Evolutionary conservation across 2,113 vertebrate genomes (phyloP).

Genomic region (Rhineura floridana): DNA sequence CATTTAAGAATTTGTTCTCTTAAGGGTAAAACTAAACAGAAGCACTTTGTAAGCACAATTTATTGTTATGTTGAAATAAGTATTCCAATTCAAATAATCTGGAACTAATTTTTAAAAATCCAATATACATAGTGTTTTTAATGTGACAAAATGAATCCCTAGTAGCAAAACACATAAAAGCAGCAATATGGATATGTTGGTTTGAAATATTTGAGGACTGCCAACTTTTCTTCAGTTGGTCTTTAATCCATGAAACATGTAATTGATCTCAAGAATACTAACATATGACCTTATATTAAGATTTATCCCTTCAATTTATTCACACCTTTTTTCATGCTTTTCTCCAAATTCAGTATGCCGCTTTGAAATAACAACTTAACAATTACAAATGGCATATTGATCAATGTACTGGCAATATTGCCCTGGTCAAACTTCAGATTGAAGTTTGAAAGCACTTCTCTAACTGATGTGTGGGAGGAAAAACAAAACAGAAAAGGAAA

Average conservation of each 20-base stretch:
- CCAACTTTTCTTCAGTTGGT: conserved; percentile 34
- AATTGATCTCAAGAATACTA: conserved; percentile 29
- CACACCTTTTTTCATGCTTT: conserved; percentile 21
- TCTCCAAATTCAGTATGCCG: conserved; percentile 6
- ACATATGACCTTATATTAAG: not conserved
- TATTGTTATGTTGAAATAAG: conserved; percentile 34
- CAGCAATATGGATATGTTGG: not conserved
- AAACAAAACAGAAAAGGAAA: not conserved
- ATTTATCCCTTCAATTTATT: conserved; percentile 11
- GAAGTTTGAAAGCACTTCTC: conserved; percentile 12
- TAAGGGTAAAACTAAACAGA: conserved; percentile 46
- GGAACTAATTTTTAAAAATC: conserved; percentile 29
- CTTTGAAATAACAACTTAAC: conserved; percentile 3
- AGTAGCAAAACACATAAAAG: conserved; percentile 11
- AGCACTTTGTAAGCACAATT: conserved; percentile 15
- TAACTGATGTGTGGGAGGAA: conserved; percentile 18
- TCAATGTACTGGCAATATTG: not conserved
- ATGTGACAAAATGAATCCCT: conserved; percentile 38
- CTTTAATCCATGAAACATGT: conserved; percentile 33
- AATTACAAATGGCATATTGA: conserved; percentile 42
- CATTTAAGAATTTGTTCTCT: conserved; percentile 49
- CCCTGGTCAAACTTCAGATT: conserved; percentile 36
- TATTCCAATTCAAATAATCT: conserved; percentile 30
- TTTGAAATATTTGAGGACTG: not conserved
- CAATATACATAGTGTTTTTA: not conserved